Conservation (phyloP, 2,888 invertebrate species). For the Iphiclides podalirius region DNA sequence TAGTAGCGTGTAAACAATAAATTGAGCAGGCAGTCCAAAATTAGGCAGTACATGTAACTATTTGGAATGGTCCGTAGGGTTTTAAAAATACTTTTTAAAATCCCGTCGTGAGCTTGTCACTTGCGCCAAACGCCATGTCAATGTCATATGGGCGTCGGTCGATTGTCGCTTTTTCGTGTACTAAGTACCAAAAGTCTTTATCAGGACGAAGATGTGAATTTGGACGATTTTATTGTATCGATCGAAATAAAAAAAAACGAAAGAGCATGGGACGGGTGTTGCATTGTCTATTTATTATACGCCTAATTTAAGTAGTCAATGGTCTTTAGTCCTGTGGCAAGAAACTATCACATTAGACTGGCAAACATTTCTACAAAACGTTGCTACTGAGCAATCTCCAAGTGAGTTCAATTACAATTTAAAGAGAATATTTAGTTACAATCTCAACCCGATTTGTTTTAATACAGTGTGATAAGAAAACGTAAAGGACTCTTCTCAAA, state of each 20-base stretch:
- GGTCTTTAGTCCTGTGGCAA: slow-evolving; percentile 59
- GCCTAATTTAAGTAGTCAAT: slow-evolving; percentile 28
- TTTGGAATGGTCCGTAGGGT: slow-evolving; percentile 19
- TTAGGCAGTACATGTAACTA: slow-evolving; percentile 12
- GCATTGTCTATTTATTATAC: slow-evolving; percentile 48
- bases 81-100: not conserved
- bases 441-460: not conserved
- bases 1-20: slow-evolving; percentile 3
- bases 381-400: slow-evolving; percentile 38
- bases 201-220: slow-evolving; percentile 75
- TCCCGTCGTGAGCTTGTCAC: slow-evolving; percentile 39
- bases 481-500: not conserved
- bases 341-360: slow-evolving; percentile 64
- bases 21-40: slow-evolving; percentile 20
- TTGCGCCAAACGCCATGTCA: slow-evolving; percentile 40
- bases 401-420: slow-evolving; percentile 27
- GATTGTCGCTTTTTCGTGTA: slow-evolving; percentile 53
- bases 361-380: slow-evolving; percentile 6
- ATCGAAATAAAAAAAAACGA: slow-evolving; percentile 42
- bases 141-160: slow-evolving; percentile 43
- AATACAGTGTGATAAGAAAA: not conserved
- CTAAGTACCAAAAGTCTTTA: slow-evolving; percentile 74
- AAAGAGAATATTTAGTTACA: not conserved
- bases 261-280: slow-evolving; percentile 48
- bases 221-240: slow-evolving; percentile 70